These are phyloP conservation scores for Ophthalmolycus amberensis DNA, from an alignment of 2,113 vertebrate species.

Conservation along the genomic window DNA sequence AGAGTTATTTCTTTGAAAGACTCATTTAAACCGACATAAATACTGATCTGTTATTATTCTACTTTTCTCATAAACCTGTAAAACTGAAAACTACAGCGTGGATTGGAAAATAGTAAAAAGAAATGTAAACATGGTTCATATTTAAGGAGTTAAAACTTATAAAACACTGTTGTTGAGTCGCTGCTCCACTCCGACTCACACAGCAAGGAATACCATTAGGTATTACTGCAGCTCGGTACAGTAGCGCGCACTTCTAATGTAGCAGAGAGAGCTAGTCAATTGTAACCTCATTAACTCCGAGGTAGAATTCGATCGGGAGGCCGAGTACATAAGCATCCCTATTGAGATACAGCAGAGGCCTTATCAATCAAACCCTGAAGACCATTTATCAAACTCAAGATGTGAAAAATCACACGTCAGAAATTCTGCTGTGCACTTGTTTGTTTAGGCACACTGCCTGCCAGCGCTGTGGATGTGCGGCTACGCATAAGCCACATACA, in stretches of 20 bases:
- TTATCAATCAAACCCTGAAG: conserved; percentile 43
- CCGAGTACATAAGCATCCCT: conserved; percentile 3
- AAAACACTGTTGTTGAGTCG: not conserved
- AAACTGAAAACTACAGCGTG: not conserved
- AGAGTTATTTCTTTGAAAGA: not conserved
- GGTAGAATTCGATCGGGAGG: conserved; percentile 11
- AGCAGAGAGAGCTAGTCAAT: not conserved
- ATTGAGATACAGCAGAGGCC: conserved; percentile 16
- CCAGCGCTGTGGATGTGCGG: not conserved
- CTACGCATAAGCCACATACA: conserved; percentile 13
- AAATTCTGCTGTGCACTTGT: conserved; percentile 13
- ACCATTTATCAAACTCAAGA: conserved; percentile 42
- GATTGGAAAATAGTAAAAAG: not conserved
- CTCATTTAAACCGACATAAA: not conserved
- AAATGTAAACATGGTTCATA: not conserved
- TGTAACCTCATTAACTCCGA: conserved; percentile 30
- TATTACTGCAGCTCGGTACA: not conserved
- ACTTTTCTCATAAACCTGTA: not conserved
- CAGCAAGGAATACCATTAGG: not conserved
- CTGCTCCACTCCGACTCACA: not conserved
- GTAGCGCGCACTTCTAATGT: not conserved
- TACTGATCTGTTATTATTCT: not conserved
- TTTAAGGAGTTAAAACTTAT: not conserved
- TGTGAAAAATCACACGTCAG: conserved; percentile 47
- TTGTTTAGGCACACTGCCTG: conserved; percentile 1